Percentiles rank a stretch among this genome's conserved stretches.
These are phyloP conservation scores for Tetheella fluctuosa DNA, from an alignment of 2,888 invertebrate genomes.

Conservation along the genomic window DNA sequence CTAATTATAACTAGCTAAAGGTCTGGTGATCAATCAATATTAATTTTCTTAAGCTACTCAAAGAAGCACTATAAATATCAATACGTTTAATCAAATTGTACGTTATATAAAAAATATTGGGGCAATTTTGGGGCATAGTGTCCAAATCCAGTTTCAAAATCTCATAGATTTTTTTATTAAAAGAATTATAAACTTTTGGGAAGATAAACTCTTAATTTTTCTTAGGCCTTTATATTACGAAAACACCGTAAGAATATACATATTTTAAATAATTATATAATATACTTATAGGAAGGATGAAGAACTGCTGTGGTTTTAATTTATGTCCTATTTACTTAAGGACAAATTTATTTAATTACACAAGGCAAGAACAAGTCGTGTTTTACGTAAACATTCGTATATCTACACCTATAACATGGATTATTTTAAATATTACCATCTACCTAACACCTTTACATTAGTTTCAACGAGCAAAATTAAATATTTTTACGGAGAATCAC, in stretches of 20 bases:
- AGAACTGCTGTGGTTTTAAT: slow-evolving; percentile 12
- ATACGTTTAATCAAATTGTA: slow-evolving; percentile 31
- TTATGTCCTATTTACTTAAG: slow-evolving; percentile 12
- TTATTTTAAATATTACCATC: slow-evolving; percentile 32
- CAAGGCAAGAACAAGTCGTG: slow-evolving; percentile 61
- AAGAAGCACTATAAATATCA: slow-evolving; percentile 18
- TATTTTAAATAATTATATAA: slow-evolving; percentile 19
- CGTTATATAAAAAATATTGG: slow-evolving; percentile 42
- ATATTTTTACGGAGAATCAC: background rate
- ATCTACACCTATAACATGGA: slow-evolving; percentile 23
- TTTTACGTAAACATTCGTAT: slow-evolving; percentile 29
- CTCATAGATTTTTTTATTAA: background rate
- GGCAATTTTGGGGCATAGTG: slow-evolving; percentile 41
- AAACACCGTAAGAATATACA: slow-evolving; percentile 11
- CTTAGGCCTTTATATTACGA: slow-evolving; percentile 8
- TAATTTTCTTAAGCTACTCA: background rate
- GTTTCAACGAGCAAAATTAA: background rate
- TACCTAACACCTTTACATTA: slow-evolving; percentile 19
- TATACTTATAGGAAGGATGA: background rate
- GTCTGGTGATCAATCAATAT: background rate
- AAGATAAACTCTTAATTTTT: background rate
- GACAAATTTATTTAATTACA: slow-evolving; percentile 29
- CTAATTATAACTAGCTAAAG: background rate
- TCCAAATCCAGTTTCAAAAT: background rate
- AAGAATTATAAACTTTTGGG: background rate